Evolutionary conservation across 2,797 vertebrate species (phyloP).

Genomic region (Holocentrus rufus): DNA sequence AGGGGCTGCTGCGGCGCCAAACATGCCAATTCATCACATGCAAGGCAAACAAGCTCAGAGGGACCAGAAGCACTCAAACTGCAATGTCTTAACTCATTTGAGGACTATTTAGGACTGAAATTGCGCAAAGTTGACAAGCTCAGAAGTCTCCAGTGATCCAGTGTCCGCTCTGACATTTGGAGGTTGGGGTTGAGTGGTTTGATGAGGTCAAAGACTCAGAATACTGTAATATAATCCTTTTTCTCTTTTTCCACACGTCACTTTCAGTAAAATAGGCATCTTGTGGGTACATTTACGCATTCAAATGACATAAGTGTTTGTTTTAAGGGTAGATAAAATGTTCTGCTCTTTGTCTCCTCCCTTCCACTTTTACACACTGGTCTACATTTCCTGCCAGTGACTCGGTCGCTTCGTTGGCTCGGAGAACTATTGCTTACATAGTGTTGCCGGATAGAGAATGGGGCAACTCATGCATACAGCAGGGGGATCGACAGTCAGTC

Average conservation of each 20-base stretch:
- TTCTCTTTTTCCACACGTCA: not conserved
- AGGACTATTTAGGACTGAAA: too few relatives aligned
- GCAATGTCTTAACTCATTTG: too few relatives aligned
- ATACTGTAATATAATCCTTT: too few relatives aligned
- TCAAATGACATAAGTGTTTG: not conserved
- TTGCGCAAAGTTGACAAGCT: too few relatives aligned
- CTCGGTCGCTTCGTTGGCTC: constrained; percentile 47
- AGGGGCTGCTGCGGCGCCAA: not conserved
- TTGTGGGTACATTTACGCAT: not conserved
- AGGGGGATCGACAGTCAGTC: constrained; percentile 63
- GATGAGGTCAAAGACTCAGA: too few relatives aligned
- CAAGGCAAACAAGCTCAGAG: not conserved
- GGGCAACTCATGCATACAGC: constrained; percentile 80
- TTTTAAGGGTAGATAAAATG: not conserved
- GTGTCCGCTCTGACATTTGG: too few relatives aligned
- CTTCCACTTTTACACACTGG: constrained; percentile 35
- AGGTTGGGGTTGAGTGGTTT: too few relatives aligned
- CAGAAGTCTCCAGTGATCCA: too few relatives aligned
- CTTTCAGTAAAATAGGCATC: not conserved
- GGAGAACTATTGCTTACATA: constrained; percentile 74
- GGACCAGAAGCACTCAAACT: not conserved
- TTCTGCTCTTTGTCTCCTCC: not conserved
- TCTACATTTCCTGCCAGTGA: constrained; percentile 64
- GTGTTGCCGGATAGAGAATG: constrained; percentile 72
- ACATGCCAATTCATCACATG: not conserved